phyloP scores from a whole-genome alignment of 2,888 invertebrate species.

The Oasisia sp. region DNA sequence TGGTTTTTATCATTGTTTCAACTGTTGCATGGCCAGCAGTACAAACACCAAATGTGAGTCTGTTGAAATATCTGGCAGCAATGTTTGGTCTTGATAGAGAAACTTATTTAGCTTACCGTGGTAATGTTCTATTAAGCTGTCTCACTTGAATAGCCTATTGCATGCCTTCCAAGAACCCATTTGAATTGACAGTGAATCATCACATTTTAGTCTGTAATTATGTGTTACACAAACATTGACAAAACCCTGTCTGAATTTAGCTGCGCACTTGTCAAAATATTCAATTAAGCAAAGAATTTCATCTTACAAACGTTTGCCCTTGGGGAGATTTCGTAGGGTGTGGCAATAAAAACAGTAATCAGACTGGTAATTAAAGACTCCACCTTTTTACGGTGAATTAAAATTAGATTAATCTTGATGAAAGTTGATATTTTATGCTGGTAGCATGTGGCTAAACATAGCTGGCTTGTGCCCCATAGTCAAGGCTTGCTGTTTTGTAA shows the following conservation, averaged over 20 bases:
- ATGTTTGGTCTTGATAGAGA: neutral
- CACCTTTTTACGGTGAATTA: neutral
- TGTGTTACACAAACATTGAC: neutral
- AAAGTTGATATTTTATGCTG: neutral
- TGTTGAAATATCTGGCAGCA: neutral
- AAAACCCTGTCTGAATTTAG: neutral
- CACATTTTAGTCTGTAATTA: neutral
- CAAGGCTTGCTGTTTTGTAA: neutral
- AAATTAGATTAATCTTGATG: slow-evolving; percentile 13
- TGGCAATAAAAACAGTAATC: neutral
- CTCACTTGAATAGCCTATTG: neutral
- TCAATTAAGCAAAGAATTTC: neutral
- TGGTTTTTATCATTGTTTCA: neutral
- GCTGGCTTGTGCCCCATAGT: neutral
- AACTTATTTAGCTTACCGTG: neutral
- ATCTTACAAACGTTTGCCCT: too few relatives aligned
- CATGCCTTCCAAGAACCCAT: neutral
- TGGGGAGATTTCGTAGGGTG: neutral
- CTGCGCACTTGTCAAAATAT: neutral
- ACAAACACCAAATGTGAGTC: neutral
- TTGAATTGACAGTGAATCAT: neutral
- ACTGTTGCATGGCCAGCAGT: neutral
- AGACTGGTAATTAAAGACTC: neutral
- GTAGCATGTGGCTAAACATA: slow-evolving; percentile 1
- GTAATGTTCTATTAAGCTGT: neutral